phyloP scores from a whole-genome alignment of 1,140 invertebrate species.

The Papilio aristodemus region DNA sequence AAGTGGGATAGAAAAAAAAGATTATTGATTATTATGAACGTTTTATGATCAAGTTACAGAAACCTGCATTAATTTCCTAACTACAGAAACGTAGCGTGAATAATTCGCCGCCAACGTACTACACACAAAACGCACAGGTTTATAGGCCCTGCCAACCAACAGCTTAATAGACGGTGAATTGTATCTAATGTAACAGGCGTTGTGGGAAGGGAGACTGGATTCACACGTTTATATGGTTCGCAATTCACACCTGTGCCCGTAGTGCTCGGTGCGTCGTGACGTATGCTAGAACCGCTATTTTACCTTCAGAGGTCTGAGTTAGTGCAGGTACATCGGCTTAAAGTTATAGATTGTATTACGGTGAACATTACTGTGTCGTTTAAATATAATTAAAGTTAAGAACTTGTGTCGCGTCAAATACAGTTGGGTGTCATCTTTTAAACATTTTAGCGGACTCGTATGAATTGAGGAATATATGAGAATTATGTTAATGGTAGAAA shows the following conservation, averaged over 20 bases:
- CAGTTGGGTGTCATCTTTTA: not conserved
- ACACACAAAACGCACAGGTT: conserved; percentile 26
- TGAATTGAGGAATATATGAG: not conserved
- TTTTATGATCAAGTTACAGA: too few relatives aligned
- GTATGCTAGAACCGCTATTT: not conserved
- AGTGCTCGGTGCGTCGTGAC: not conserved
- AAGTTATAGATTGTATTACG: not conserved
- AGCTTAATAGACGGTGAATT: conserved; percentile 29
- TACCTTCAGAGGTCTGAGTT: not conserved
- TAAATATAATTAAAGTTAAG: not conserved
- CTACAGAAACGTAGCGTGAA: not conserved
- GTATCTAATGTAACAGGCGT: conserved; percentile 25
- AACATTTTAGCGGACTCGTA: not conserved
- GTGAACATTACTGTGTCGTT: not conserved
- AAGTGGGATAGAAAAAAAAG: too few relatives aligned
- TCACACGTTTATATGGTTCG: conserved; percentile 23
- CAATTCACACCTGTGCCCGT: conserved; percentile 26
- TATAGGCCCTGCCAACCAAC: not conserved
- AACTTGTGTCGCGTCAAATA: not conserved
- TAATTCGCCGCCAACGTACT: conserved; percentile 13
- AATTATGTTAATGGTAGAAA: conserved; percentile 4
- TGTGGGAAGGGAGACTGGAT: conserved; percentile 13
- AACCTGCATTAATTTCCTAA: not conserved
- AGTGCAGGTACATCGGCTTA: not conserved
- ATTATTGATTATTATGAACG: too few relatives aligned